Conservation (phyloP, 2,888 invertebrate genomes). For the Habroteleia sp. region DNA sequence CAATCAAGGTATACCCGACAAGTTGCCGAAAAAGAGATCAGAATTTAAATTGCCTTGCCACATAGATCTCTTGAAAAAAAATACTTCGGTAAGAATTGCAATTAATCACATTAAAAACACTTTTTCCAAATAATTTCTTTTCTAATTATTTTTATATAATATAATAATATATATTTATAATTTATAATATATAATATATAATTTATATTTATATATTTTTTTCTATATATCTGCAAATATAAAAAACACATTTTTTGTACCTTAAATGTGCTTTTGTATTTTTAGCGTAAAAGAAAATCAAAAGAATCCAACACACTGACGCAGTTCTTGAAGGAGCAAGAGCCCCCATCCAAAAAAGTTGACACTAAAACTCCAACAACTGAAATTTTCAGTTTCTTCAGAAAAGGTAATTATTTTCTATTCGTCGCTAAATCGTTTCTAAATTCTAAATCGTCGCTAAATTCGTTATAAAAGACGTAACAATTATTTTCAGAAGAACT, state of each 20-base stretch:
- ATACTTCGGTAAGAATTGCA: constrained; percentile 49
- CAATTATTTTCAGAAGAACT: constrained; percentile 19
- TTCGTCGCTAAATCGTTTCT: constrained; percentile 2
- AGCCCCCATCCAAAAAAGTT: constrained; percentile 64
- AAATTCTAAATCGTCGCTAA: too few relatives aligned
- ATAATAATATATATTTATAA: too few relatives aligned
- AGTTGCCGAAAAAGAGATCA: constrained; percentile 61
- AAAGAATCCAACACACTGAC: constrained; percentile 40
- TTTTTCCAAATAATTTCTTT: too few relatives aligned
- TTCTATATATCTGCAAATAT: too few relatives aligned
- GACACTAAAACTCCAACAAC: constrained; percentile 65
- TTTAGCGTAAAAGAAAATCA: constrained; percentile 49
- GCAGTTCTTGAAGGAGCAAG: constrained; percentile 64
- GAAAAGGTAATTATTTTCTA: constrained; percentile 66
- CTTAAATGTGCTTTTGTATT: background rate
- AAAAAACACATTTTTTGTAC: too few relatives aligned
- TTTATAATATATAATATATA: too few relatives aligned
- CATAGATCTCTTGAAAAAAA: constrained; percentile 66
- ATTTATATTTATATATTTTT: too few relatives aligned
- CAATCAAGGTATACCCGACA: constrained; percentile 68
- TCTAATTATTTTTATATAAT: constrained; percentile 1
- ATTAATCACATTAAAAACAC: too few relatives aligned
- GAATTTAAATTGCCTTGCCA: constrained; percentile 72
- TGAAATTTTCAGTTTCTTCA: constrained; percentile 63
- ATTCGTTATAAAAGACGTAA: background rate